Percentiles rank a stretch among this genome's conserved stretches.
phyloP scores from a whole-genome alignment of 2,113 vertebrate species.

The Aleadryas rufinucha region DNA sequence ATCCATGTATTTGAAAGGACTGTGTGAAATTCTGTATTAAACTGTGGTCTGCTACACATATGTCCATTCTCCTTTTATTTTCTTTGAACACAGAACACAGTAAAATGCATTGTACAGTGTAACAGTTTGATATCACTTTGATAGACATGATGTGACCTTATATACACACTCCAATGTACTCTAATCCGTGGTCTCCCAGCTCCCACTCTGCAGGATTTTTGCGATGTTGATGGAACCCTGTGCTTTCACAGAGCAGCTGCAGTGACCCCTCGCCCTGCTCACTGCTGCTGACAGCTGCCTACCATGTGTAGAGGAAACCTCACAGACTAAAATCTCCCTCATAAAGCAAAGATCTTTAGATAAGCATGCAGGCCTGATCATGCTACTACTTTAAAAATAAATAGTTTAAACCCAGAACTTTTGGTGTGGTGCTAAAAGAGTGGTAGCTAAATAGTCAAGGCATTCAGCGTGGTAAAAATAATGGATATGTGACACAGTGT shows the following conservation, averaged over 20 bases:
- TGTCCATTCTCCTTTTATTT: slow-evolving; percentile 67
- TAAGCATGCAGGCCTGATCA: slow-evolving; percentile 69
- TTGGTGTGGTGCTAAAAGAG: background rate
- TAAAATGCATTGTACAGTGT: slow-evolving; percentile 69
- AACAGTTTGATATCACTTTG: slow-evolving; percentile 71
- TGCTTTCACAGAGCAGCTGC: slow-evolving; percentile 76
- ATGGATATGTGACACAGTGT: background rate
- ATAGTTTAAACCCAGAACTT: slow-evolving; percentile 49
- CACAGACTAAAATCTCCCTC: slow-evolving; percentile 72
- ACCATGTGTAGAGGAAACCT: slow-evolving; percentile 81
- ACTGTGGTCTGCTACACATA: slow-evolving; percentile 66
- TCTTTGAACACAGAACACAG: slow-evolving; percentile 73
- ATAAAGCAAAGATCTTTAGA: slow-evolving; percentile 68
- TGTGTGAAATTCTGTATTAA: slow-evolving; percentile 58
- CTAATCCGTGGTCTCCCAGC: slow-evolving; percentile 74
- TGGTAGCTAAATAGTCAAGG: background rate
- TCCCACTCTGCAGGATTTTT: slow-evolving; percentile 78
- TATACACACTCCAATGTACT: slow-evolving; percentile 70
- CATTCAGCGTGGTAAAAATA: slow-evolving; percentile 32
- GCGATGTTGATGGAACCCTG: slow-evolving; percentile 79
- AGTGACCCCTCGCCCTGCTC: slow-evolving; percentile 72
- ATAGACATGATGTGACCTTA: slow-evolving; percentile 77
- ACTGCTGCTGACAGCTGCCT: slow-evolving; percentile 81
- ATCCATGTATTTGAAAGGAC: slow-evolving; percentile 58
- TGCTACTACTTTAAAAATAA: slow-evolving; percentile 68